These are phyloP conservation scores for Oophaga sylvatica DNA, from an alignment of 2,797 vertebrate genomes.

Conservation along the genomic window DNA sequence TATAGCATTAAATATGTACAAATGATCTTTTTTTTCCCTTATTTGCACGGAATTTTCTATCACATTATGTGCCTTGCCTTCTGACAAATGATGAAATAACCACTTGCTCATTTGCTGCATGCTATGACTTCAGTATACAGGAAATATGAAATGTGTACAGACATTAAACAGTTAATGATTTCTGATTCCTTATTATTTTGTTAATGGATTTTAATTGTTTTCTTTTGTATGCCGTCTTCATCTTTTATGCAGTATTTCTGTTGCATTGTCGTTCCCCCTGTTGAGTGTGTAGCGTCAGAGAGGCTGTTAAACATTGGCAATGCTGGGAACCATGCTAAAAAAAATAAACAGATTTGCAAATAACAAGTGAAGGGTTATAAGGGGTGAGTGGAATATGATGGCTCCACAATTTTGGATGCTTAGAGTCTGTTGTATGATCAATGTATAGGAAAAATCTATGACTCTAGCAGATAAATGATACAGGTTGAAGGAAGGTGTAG, in stretches of 20 bases:
- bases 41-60: constrained; percentile 95
- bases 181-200: constrained; percentile 58
- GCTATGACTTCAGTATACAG: constrained; percentile 77
- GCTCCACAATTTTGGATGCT: not conserved
- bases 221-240: constrained; percentile 17
- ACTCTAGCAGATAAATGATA: not conserved
- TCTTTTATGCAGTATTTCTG: not conserved
- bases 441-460: not conserved
- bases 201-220: constrained; percentile 35
- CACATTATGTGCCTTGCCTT: constrained; percentile 99
- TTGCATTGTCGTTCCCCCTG: not conserved
- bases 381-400: not conserved
- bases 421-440: not conserved
- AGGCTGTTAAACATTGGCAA: constrained; percentile 55
- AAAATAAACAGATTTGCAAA: too few species aligned
- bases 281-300: not conserved
- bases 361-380: not conserved
- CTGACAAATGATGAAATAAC: constrained; percentile 83
- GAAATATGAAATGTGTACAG: constrained; percentile 61
- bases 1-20: constrained; percentile 60
- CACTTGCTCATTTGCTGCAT: constrained; percentile 83
- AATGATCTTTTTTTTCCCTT: constrained; percentile 71
- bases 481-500: not conserved
- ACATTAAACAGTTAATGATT: constrained; percentile 62
- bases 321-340: not conserved